A percentile compares a stretch with the other conserved stretches of the same genome.
Evolutionary conservation across 2,113 vertebrate genomes (phyloP).

Genomic region (Alces alces): DNA sequence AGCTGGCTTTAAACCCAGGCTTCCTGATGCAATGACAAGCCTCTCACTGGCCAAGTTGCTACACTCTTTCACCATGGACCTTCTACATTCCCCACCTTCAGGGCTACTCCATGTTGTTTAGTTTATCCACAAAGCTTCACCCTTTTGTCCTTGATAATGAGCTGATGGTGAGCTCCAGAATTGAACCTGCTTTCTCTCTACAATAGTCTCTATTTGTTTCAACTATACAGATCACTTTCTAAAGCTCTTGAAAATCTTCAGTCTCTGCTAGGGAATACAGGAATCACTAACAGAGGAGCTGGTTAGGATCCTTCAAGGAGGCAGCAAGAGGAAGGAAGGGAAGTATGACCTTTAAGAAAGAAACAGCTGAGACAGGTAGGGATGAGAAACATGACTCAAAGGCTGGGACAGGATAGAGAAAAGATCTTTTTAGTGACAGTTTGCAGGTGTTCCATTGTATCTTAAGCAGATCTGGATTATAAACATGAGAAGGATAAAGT

Average conservation of each 20-base stretch:
- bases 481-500: background rate
- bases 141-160: background rate
- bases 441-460: background rate
- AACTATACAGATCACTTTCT: background rate
- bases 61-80: background rate
- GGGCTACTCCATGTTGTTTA: background rate
- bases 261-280: background rate
- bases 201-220: background rate
- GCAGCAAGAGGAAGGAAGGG: background rate
- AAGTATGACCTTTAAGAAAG: background rate
- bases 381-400: background rate
- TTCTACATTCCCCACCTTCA: background rate
- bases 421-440: background rate
- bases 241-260: background rate
- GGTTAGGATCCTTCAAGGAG: background rate
- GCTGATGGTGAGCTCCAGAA: background rate
- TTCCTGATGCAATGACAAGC: background rate
- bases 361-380: background rate
- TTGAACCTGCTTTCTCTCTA: background rate
- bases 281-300: background rate
- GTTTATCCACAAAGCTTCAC: background rate
- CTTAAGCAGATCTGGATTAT: background rate
- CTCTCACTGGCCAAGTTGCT: accelerated
- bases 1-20: background rate
- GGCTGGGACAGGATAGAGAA: background rate